Percentiles rank a stretch among this genome's conserved stretches.
Evolutionary conservation across 2,797 vertebrate species (phyloP).

Genomic region (Hydrophis major): DNA sequence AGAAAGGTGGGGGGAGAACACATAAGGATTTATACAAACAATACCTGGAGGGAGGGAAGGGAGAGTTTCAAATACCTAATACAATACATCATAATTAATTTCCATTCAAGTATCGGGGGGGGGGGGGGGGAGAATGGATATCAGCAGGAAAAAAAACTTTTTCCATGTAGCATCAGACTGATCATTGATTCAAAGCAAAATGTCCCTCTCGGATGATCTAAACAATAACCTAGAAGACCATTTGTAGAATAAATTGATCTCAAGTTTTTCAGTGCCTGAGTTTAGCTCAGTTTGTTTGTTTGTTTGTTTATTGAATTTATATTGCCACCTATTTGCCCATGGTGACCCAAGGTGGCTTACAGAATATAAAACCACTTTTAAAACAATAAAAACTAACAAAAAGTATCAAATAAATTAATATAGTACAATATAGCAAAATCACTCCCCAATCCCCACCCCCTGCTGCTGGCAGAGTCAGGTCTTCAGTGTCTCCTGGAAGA

Average conservation of each 20-base stretch:
- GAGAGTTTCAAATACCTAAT: neutral
- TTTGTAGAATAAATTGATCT: neutral
- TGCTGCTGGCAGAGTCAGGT: too few relatives aligned
- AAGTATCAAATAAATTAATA: too few relatives aligned
- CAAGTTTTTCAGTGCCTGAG: neutral
- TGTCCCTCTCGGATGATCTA: neutral
- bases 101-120: neutral
- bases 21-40: neutral
- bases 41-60: neutral
- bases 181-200: neutral
- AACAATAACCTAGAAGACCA: neutral
- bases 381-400: too few relatives aligned
- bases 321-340: too few relatives aligned
- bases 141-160: neutral
- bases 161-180: neutral
- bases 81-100: neutral
- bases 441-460: too few relatives aligned
- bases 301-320: too few relatives aligned
- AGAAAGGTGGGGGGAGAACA: accelerated
- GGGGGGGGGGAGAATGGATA: neutral
- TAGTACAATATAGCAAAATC: too few relatives aligned
- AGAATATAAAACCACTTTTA: too few relatives aligned
- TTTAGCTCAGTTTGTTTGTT: neutral
- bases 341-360: too few relatives aligned
- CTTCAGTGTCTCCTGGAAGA: too few relatives aligned